Conservation (phyloP, 2,113 vertebrate genomes). For the Thalassarche chlororhynchos region DNA sequence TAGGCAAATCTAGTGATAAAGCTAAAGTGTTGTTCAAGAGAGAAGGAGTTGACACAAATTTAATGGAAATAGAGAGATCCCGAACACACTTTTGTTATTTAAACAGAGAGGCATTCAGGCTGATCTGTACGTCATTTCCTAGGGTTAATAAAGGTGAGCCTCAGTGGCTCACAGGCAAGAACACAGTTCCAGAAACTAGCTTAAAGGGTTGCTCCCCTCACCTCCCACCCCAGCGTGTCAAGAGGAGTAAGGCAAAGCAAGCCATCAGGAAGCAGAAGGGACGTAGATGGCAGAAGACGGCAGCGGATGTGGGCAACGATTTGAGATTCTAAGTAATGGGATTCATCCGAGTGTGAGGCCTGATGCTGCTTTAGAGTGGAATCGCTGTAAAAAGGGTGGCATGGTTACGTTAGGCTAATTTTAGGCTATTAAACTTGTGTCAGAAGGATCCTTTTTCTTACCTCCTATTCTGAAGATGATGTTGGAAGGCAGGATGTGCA, state of each 20-base stretch:
- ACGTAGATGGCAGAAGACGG: neutral
- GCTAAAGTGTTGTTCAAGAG: neutral
- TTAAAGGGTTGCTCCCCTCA: neutral
- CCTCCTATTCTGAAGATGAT: neutral
- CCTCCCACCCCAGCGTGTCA: fast-evolving
- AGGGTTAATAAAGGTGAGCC: neutral
- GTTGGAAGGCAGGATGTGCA: neutral
- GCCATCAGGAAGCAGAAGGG: neutral
- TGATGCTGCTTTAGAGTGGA: neutral
- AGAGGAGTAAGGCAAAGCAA: neutral
- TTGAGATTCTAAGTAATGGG: neutral
- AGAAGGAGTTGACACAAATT: neutral
- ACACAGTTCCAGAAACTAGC: neutral
- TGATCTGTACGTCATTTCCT: neutral
- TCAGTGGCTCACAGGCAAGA: neutral
- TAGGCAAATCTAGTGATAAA: neutral
- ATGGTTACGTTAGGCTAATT: neutral
- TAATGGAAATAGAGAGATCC: neutral
- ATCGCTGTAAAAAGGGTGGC: neutral
- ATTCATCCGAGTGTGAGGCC: neutral
- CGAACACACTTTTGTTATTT: neutral
- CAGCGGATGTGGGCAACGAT: fast-evolving
- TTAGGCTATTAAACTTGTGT: neutral
- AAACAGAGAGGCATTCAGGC: neutral
- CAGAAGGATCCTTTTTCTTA: no score